A percentile compares a stretch with the other conserved stretches of the same genome.
Conservation (phyloP, 2,888 invertebrate genomes). For the Amiota communis region DNA sequence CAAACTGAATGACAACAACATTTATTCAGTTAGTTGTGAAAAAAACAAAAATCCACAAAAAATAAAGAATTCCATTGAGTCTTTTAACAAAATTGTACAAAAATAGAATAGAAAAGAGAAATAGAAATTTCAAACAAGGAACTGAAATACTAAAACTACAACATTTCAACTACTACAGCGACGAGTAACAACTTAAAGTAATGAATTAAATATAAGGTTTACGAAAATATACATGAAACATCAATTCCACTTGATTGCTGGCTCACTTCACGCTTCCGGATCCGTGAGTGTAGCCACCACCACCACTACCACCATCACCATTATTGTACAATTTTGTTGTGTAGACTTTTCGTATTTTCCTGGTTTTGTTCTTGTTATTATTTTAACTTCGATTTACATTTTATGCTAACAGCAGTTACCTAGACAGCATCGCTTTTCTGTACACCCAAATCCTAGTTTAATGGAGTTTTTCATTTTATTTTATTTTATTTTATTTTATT, state of each 20-base stretch:
- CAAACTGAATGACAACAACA: too few species aligned
- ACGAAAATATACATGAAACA: conserved; percentile 58
- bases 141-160: conserved; percentile 2
- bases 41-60: too few species aligned
- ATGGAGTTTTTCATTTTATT: not conserved
- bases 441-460: too few species aligned
- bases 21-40: too few species aligned
- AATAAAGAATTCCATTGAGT: too few species aligned
- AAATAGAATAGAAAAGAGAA: too few species aligned
- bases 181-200: conserved; percentile 14
- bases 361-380: conserved; percentile 49
- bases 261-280: conserved; percentile 24
- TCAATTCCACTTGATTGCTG: conserved; percentile 63
- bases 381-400: conserved; percentile 62
- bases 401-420: conserved; percentile 31
- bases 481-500: not conserved
- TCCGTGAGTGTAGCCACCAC: too few species aligned
- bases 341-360: not conserved
- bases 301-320: too few species aligned
- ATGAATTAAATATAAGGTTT: conserved; percentile 47
- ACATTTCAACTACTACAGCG: not conserved
- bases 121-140: too few species aligned
- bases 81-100: too few species aligned
- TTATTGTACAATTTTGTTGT: too few species aligned
- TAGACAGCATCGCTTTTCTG: too few species aligned